phyloP scores from a whole-genome alignment of 1,140 invertebrate genomes.

The Cepaea nemoralis region DNA sequence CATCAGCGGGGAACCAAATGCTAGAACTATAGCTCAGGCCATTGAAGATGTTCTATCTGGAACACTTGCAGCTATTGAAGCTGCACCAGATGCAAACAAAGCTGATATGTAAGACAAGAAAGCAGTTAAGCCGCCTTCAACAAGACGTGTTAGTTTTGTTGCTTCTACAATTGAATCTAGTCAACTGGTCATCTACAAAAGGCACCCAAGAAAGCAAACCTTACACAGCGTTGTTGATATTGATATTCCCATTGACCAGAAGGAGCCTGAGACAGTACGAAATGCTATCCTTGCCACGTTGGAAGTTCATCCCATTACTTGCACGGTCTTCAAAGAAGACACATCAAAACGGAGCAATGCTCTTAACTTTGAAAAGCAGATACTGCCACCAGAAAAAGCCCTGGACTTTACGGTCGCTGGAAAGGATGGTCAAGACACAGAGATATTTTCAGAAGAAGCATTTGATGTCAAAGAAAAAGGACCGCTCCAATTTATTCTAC shows the following conservation, averaged over 20 bases:
- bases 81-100: background rate
- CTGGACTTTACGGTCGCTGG: constrained; percentile 33
- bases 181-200: constrained; percentile 41
- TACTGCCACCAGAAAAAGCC: constrained; percentile 36
- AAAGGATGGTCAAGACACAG: background rate
- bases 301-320: constrained; percentile 22
- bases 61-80: constrained; percentile 23
- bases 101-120: background rate
- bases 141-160: constrained; percentile 10
- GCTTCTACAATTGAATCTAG: constrained; percentile 38
- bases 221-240: constrained; percentile 42
- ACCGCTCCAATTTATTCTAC: constrained; percentile 43
- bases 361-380: constrained; percentile 30
- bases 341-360: background rate
- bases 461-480: constrained; percentile 41
- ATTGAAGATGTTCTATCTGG: constrained; percentile 36
- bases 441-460: constrained; percentile 30
- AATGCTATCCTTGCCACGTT: constrained; percentile 29
- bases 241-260: constrained; percentile 14
- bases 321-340: constrained; percentile 31
- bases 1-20: constrained; percentile 35
- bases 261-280: constrained; percentile 16
- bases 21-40: constrained; percentile 28
- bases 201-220: constrained; percentile 30
- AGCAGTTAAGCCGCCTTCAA: background rate